Base-by-base conservation (phyloP, 2,888 invertebrate species). In the Scelioninae gen. 2 region DNA sequence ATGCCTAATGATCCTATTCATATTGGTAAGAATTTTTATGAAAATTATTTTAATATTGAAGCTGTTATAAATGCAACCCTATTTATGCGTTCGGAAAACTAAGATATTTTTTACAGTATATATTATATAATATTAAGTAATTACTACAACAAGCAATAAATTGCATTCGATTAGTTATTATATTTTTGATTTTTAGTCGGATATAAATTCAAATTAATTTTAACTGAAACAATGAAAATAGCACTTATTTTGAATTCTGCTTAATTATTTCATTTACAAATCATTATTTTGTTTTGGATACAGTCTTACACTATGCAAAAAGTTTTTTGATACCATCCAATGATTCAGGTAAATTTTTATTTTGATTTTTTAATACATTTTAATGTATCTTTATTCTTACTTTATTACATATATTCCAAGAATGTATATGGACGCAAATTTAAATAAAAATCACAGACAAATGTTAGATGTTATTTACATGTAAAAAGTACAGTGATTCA, bases 1-100 rank as follows among this genome's bases (percentile, higher is more conserved):
- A 89, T 90, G 85, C 88, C 90, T 41, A 88, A 89, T 77, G 88
- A 91, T 80, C 87, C 90, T 25, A 89, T 89, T 31, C 88, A 89
- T 76, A 87, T 88, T 19, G 89, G 89, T 78, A 86, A 84, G 2
- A 11, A 13, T 41, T 50, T 28, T 43, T 16, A 16, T 39, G 3
- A 16, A 6, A 39, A 9, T 15, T 16, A 16, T 2, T 7, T 31
- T 31, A 31, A 4, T 6, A 9, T 31, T 31, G 5, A 6, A 6
- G 22, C 22, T 22, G 22, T 22, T 4, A 22, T 5, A 22, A 22
- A 22, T 22, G n/a, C n/a, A n/a, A n/a, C n/a, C n/a, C n/a, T n/a
- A n/a, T n/a, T n/a, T n/a, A n/a, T n/a, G n/a, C n/a, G n/a, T n/a
- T n/a, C n/a, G n/a, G n/a, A n/a, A n/a, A 25, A 25, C 6, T 25